Base-by-base conservation (phyloP, 2,888 invertebrate species). In the Melieria picta region DNA sequence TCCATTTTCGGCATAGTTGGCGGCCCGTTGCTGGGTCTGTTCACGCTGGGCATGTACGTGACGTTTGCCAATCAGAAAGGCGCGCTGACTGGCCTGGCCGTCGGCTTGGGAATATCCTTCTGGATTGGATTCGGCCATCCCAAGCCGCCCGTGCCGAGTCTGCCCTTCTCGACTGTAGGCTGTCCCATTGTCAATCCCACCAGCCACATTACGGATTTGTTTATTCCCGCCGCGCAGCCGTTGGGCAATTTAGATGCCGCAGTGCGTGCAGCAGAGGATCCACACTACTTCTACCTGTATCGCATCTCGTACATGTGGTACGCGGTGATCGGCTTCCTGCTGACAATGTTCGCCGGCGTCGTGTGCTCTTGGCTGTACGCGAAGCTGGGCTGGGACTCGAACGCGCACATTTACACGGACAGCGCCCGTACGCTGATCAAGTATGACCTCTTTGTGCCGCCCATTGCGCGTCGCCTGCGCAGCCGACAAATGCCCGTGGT, bases 1-100 rank as follows among this genome's bases (percentile, higher is more conserved):
- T 94, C 94, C 0, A 93, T 96, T 76, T 95, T 96, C 81, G 96
- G 95, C 1, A 93, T 95, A 0, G 91, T 94, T 4, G 96, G 96
- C 0, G 96, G 96, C 0, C 96, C 96, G 0, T 84, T 96, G n/a
- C 87, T 96, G 43, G 96, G 93, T 0, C 88, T 96, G 1, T 97
- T 96, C 83, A 92, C 94, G 0, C 87, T 96, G 46, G 96, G 96
- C 77, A 95, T 97, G 93, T 91, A 92, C 77, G 91, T 92, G 55
- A 91, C 92, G 11, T 89, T 87, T 67, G 91, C 93, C 5, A 94
- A 93, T 82, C 90, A 95, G 85, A 89, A 87, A 84, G 96, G 96
- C 46, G 92, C 91, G 0, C 87, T 93, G 9, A 80, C 88, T 10
- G 95, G 93, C 0, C 85, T 94, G 3, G 63, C 91, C 0, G 80